Conservation (phyloP, 2,888 invertebrate species). For the Microdon myrmicae region DNA sequence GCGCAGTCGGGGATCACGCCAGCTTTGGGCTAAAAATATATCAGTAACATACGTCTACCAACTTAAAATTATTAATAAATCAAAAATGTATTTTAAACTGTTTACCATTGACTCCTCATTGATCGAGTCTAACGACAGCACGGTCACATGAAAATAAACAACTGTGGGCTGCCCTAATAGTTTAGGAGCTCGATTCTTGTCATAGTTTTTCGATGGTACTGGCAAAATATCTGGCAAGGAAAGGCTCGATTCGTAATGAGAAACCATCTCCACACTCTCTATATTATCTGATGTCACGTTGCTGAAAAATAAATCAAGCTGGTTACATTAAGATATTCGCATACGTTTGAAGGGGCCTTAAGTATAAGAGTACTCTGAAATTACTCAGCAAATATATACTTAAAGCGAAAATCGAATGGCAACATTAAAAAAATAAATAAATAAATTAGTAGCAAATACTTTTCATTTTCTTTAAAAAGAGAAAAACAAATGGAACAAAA, state of each 20-base stretch:
- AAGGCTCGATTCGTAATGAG: conserved; percentile 72
- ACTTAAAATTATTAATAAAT: conserved; percentile 14
- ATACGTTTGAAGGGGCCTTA: too few species aligned
- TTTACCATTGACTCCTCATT: conserved; percentile 90
- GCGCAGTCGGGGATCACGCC: conserved; percentile 88
- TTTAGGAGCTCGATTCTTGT: conserved; percentile 90
- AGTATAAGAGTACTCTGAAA: too few species aligned
- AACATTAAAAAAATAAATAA: too few species aligned
- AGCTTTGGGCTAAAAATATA: conserved; percentile 91
- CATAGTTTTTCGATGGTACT: conserved; percentile 84
- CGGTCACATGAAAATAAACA: conserved; percentile 91
- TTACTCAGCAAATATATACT: too few species aligned
- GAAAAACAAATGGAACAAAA: too few species aligned
- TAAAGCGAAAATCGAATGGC: too few species aligned
- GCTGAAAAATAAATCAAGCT: conserved; percentile 19
- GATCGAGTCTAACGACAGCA: conserved; percentile 90
- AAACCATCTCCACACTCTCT: conserved; percentile 66
- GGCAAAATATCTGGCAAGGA: conserved; percentile 88
- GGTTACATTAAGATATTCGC: too few species aligned
- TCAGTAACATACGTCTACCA: conserved; percentile 90
- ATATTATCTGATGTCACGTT: conserved; percentile 58
- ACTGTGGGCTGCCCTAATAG: conserved; percentile 85
- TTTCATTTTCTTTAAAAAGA: too few species aligned
- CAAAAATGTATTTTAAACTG: neutral
- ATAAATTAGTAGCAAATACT: too few species aligned